These are phyloP conservation scores for Nestor notabilis DNA, from an alignment of 2,113 vertebrate genomes.

Conservation along the genomic window DNA sequence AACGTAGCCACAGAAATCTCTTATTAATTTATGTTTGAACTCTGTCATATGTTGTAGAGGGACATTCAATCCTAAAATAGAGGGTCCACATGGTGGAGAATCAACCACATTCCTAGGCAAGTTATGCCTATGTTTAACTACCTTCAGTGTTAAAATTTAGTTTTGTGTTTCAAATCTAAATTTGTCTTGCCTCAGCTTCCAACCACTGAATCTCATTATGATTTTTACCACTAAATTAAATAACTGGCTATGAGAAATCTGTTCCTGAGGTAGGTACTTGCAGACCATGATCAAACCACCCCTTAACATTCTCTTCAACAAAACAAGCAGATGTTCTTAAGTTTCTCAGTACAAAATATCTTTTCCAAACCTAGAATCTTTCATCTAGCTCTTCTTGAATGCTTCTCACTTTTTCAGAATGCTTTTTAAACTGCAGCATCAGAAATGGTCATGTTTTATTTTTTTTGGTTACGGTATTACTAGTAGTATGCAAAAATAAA, in stretches of 20 bases:
- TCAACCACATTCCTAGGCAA: neutral
- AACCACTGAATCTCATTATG: constrained; percentile 4
- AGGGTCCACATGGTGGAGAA: neutral
- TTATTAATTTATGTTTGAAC: neutral
- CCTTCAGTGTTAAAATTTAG: neutral
- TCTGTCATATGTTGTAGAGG: neutral
- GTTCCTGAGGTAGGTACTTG: neutral
- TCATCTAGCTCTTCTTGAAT: neutral
- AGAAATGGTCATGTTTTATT: neutral
- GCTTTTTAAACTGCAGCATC: neutral
- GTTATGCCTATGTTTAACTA: constrained; percentile 2
- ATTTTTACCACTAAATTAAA: neutral
- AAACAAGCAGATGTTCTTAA: neutral
- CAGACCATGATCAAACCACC: neutral
- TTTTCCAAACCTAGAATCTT: neutral
- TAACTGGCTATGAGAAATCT: neutral
- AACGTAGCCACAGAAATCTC: neutral
- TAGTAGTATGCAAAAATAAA: neutral
- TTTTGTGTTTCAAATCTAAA: neutral
- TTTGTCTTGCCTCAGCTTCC: constrained; percentile 5
- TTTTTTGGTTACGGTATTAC: neutral
- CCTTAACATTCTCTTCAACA: neutral
- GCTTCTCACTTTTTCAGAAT: neutral
- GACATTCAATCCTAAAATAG: neutral
- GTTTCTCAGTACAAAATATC: neutral